Conservation (phyloP, 2,113 vertebrate species). For the Labeo catla region DNA sequence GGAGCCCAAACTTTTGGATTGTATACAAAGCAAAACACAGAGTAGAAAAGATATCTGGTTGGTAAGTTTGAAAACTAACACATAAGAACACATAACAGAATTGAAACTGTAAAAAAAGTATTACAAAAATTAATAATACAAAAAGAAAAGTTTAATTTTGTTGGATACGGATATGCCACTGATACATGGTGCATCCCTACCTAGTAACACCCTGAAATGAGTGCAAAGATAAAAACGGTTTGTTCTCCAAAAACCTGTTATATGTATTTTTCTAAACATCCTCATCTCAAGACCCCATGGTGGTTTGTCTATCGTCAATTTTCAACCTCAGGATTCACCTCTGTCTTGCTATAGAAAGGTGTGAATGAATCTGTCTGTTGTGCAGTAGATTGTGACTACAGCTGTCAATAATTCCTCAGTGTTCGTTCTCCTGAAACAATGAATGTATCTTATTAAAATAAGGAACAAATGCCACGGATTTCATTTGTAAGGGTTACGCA, state of each 20-base stretch:
- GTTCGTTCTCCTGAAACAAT: background rate
- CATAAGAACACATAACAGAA: background rate
- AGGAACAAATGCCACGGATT: background rate
- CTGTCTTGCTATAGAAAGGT: conserved; percentile 1
- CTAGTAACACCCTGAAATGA: conserved; percentile 17
- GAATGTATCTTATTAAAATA: background rate
- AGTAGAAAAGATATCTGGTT: background rate
- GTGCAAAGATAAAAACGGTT: background rate
- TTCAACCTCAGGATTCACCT: conserved; percentile 14
- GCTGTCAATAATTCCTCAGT: conserved; percentile 26
- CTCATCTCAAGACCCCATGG: background rate
- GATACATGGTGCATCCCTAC: background rate
- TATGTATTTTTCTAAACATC: conserved; percentile 6
- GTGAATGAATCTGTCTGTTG: conserved; percentile 3
- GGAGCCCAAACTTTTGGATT: too few species aligned
- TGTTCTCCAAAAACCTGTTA: conserved; percentile 2
- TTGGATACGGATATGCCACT: background rate
- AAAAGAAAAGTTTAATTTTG: background rate
- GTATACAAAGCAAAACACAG: too few species aligned
- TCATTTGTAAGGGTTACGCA: background rate
- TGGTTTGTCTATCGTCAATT: conserved; percentile 30
- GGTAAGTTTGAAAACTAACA: background rate
- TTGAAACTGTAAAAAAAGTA: background rate
- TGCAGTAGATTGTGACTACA: background rate
- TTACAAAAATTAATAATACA: background rate